Evolutionary conservation across 1,140 invertebrate genomes (phyloP).

Genomic region (Drosophila lini): DNA sequence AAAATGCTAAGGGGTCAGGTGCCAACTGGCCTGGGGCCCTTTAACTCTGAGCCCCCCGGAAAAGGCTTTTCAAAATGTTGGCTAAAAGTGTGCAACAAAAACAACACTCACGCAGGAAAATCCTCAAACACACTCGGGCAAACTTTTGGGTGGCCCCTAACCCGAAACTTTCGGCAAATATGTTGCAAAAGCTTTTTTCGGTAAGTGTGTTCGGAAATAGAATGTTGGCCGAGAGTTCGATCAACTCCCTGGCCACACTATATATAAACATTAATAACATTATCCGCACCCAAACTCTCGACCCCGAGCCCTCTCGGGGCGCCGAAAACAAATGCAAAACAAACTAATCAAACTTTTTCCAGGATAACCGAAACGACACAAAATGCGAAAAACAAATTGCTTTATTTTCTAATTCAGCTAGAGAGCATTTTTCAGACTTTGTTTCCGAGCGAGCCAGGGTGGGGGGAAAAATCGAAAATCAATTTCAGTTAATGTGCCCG

Average conservation of each 20-base stretch:
- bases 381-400: conserved; percentile 76
- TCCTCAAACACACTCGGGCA: conserved; percentile 14
- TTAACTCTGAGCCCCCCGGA: conserved; percentile 1
- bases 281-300: conserved; percentile 31
- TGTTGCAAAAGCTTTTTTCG: conserved; percentile 46
- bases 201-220: conserved; percentile 31
- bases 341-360: conserved; percentile 78
- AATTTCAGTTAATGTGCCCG: conserved; percentile 78
- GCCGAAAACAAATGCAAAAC: conserved; percentile 56
- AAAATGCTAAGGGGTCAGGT: conserved; percentile 11
- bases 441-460: neutral
- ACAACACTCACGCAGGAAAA: conserved; percentile 16
- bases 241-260: conserved; percentile 41
- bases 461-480: conserved; percentile 71
- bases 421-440: conserved; percentile 54
- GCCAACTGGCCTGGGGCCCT: conserved; percentile 10
- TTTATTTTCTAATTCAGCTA: conserved; percentile 71
- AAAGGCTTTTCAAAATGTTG: conserved; percentile 26
- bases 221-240: conserved; percentile 48
- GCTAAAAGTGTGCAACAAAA: conserved; percentile 23
- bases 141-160: conserved; percentile 24
- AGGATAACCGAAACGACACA: conserved; percentile 53
- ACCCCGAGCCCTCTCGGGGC: neutral
- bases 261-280: conserved; percentile 77
- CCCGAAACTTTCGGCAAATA: conserved; percentile 45